These are phyloP conservation scores for Eurytoma adleriae DNA, from an alignment of 2,888 invertebrate genomes.

Conservation along the genomic window DNA sequence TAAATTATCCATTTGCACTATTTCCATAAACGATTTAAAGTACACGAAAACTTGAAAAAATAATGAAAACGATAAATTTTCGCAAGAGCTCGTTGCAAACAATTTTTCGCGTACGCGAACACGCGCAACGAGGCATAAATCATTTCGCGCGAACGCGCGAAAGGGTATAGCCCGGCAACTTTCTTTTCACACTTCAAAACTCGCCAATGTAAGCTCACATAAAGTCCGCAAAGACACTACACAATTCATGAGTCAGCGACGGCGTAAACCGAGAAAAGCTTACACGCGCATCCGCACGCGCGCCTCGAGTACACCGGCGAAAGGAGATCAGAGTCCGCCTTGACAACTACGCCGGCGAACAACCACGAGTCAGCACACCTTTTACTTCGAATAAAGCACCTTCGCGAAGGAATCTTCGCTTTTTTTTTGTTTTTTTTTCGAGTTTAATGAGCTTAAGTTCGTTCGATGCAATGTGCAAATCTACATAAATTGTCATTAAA, in stretches of 20 bases:
- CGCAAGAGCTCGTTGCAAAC: background rate
- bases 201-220: slow-evolving; percentile 4
- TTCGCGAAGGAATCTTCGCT: background rate
- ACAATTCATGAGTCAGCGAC: slow-evolving; percentile 42
- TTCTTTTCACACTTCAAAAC: slow-evolving; percentile 3
- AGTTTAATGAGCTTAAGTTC: too few species aligned
- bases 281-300: slow-evolving; percentile 2
- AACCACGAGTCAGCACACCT: background rate
- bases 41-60: too few species aligned
- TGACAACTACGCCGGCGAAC: background rate
- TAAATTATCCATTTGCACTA: too few species aligned
- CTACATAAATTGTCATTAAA: background rate
- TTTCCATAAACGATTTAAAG: too few species aligned
- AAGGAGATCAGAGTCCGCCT: background rate
- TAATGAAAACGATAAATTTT: too few species aligned
- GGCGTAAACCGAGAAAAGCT: slow-evolving; percentile 24
- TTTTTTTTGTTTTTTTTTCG: too few species aligned
- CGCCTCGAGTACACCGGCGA: background rate
- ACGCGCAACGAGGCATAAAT: too few species aligned
- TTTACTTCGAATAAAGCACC: background rate
- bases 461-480: too few species aligned
- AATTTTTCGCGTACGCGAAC: background rate
- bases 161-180: too few species aligned
- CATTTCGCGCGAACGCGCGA: too few species aligned
- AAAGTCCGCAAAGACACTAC: slow-evolving; percentile 38